Percentiles rank a stretch among this genome's conserved stretches.
Evolutionary conservation across 2,888 invertebrate species (phyloP).

Genomic region (Polyploca ridens): DNA sequence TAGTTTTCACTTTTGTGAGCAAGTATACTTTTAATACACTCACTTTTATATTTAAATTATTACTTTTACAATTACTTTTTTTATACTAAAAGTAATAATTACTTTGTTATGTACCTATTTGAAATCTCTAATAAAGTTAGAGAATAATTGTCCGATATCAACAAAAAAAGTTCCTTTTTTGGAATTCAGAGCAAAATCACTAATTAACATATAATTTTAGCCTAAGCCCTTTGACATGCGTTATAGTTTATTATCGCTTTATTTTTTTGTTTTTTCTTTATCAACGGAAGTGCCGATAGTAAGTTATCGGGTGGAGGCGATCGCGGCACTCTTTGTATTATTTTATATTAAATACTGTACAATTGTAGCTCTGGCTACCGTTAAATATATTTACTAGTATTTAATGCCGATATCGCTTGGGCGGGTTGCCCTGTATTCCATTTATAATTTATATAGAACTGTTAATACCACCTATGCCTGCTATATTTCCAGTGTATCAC

Average conservation of each 20-base stretch:
- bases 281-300: constrained; percentile 36
- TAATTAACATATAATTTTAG: constrained; percentile 31
- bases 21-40: too few relatives aligned
- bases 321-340: constrained; percentile 34
- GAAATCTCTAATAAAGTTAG: too few relatives aligned
- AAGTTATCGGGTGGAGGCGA: constrained; percentile 34
- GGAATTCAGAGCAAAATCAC: constrained; percentile 30
- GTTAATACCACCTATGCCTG: neutral
- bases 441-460: neutral
- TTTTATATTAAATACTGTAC: constrained; percentile 10
- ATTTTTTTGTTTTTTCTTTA: constrained; percentile 29
- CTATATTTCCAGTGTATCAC: too few relatives aligned
- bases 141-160: neutral
- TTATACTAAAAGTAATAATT: too few relatives aligned
- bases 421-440: neutral
- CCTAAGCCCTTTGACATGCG: constrained; percentile 27
- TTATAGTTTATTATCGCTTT: constrained; percentile 37
- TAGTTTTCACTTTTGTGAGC: too few relatives aligned
- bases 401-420: neutral
- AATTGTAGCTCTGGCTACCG: constrained; percentile 14
- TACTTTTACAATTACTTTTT: too few relatives aligned
- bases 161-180: constrained; percentile 11
- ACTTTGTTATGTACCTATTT: too few relatives aligned
- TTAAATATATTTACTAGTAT: neutral
- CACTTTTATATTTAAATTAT: too few relatives aligned